A percentile compares a stretch with the other conserved stretches of the same genome.
These are phyloP conservation scores for Pyrocephalus nanus DNA, from an alignment of 2,797 vertebrate species.

Conservation along the genomic window DNA sequence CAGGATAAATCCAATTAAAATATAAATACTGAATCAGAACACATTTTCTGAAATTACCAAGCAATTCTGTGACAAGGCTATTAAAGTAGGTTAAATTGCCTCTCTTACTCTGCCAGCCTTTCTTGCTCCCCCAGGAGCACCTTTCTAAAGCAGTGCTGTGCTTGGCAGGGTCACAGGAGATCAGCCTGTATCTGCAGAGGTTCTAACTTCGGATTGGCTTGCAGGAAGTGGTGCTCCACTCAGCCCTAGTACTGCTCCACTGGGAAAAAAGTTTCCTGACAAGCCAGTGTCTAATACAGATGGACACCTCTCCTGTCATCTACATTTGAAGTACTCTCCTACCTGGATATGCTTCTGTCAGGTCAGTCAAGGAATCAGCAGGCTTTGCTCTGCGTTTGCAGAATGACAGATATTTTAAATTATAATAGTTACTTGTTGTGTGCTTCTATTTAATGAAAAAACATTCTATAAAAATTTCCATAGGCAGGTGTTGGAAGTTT, in stretches of 20 bases:
- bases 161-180: neutral
- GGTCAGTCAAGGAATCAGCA: neutral
- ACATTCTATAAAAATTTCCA: neutral
- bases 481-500: neutral
- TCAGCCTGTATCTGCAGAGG: neutral
- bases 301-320: neutral
- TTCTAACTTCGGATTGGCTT: neutral
- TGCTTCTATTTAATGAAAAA: neutral
- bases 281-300: neutral
- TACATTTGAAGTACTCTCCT: neutral
- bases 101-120: neutral
- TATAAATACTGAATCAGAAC: neutral
- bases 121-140: neutral
- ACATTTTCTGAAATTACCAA: neutral
- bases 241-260: neutral
- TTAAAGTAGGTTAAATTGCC: neutral
- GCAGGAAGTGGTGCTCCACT: neutral
- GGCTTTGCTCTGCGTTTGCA: neutral
- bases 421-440: neutral
- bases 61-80: neutral
- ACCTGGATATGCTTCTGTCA: neutral
- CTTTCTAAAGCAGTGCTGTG: neutral
- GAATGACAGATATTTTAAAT: neutral
- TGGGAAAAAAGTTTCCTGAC: neutral
- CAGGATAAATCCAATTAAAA: slow-evolving; percentile 16